These are phyloP conservation scores for Acromyrmex echinatior DNA, from an alignment of 1,140 invertebrate genomes.

Conservation along the genomic window DNA sequence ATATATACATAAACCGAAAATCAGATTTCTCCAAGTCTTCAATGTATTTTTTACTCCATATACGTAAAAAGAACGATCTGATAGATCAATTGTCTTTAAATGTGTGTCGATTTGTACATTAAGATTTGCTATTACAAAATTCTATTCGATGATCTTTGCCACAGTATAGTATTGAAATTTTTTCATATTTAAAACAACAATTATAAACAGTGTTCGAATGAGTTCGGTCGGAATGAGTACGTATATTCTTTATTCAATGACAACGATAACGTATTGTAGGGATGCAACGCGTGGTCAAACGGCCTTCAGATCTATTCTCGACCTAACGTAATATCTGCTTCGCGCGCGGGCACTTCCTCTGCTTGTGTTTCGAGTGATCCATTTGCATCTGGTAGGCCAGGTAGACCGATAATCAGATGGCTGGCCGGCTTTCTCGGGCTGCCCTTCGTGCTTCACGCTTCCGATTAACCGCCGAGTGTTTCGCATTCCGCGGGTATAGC, in stretches of 20 bases:
- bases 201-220: conserved; percentile 1
- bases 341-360: conserved; percentile 41
- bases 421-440: conserved; percentile 56
- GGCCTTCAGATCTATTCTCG: conserved; percentile 73
- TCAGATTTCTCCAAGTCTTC: background rate
- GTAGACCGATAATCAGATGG: conserved; percentile 70
- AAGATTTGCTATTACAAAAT: background rate
- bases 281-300: conserved; percentile 57
- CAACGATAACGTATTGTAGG: background rate
- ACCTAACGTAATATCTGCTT: conserved; percentile 67
- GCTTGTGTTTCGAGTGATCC: conserved; percentile 40
- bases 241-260: background rate
- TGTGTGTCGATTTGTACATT: background rate
- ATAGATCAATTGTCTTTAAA: background rate
- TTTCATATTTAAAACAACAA: background rate
- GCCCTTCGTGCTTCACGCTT: conserved; percentile 59
- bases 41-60: background rate
- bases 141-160: background rate
- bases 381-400: conserved; percentile 65
- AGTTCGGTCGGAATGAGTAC: conserved; percentile 18
- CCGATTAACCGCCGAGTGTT: conserved; percentile 56
- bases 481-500: conserved; percentile 62
- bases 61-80: background rate
- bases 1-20: background rate
- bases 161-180: background rate